phyloP scores from a whole-genome alignment of 2,113 vertebrate species.

The Fulica atra region DNA sequence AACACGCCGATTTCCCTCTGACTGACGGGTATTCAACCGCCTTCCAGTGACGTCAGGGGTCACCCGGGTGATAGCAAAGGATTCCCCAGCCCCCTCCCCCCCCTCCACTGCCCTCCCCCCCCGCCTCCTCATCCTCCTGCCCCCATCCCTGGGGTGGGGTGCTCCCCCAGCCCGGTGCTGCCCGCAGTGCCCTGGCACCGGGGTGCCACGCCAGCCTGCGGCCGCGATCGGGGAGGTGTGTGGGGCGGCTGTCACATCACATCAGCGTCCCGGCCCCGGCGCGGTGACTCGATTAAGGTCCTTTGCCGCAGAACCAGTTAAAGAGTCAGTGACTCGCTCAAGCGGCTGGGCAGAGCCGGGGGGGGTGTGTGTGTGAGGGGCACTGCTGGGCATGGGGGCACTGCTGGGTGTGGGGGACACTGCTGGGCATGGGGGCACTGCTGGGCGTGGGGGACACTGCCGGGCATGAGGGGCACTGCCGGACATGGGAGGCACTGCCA shows the following conservation, averaged over 20 bases:
- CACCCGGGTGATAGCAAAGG: not conserved
- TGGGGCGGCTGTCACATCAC: slow-evolving; percentile 56
- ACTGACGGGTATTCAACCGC: not conserved
- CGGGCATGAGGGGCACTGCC: too few relatives aligned
- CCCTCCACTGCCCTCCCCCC: not conserved
- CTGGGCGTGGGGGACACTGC: too few relatives aligned
- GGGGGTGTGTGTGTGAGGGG: not conserved
- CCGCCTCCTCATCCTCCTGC: not conserved
- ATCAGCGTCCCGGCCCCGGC: slow-evolving; percentile 10
- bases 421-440: too few relatives aligned
- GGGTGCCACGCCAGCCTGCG: not conserved
- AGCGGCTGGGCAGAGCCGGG: slow-evolving; percentile 9
- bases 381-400: not conserved
- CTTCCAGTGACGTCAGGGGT: slow-evolving; percentile 23
- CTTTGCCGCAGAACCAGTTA: not conserved
- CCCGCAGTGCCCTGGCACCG: not conserved
- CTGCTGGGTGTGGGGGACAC: not conserved
- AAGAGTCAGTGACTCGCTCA: slow-evolving; percentile 30
- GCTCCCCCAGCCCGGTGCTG: not conserved
- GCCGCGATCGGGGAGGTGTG: not conserved
- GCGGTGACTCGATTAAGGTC: not conserved
- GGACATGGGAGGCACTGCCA: too few relatives aligned
- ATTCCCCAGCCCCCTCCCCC: not conserved
- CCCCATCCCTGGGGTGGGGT: not conserved
- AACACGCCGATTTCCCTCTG: not conserved